These are phyloP conservation scores for Eutolmus rufibarbis DNA, from an alignment of 2,888 invertebrate genomes.

Conservation along the genomic window DNA sequence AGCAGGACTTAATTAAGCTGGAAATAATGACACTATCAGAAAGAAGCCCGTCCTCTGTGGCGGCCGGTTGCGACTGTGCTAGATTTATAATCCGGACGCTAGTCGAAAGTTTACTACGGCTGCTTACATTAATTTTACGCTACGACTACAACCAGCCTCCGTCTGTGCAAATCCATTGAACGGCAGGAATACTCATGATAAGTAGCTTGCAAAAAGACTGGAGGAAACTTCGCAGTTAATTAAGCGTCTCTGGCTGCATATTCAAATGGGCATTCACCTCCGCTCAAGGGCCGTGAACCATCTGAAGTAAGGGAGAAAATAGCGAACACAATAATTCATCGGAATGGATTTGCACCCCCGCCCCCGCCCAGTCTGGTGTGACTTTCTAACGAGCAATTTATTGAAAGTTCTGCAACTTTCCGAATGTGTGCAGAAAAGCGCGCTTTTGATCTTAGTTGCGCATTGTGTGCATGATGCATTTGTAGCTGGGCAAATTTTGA, in stretches of 20 bases:
- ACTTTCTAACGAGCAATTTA: not conserved
- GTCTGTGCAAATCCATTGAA: not conserved
- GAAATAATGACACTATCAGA: not conserved
- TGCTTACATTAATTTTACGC: not conserved
- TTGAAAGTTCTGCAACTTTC: not conserved
- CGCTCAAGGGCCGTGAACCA: not conserved
- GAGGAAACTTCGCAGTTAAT: conserved; percentile 17
- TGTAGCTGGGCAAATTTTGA: not conserved
- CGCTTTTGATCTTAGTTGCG: not conserved
- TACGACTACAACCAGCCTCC: not conserved
- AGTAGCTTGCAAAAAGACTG: not conserved
- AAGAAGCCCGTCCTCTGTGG: not conserved
- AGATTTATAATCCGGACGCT: not conserved
- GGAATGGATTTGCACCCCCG: not conserved
- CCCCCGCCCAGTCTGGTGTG: not conserved
- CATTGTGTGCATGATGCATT: not conserved
- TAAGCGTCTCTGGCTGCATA: not conserved
- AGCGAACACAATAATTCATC: not conserved
- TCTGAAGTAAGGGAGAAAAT: not conserved
- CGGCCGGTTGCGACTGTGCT: not conserved
- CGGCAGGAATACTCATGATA: not conserved
- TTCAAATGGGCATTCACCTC: conserved; percentile 4
- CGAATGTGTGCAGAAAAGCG: not conserved
- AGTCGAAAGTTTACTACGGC: not conserved
- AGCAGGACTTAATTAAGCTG: not conserved